Evolutionary conservation across 35 echinoderm and acorn worm genomes (phyloP), one percentile per base, ranked within the genome.

Genomic region (Hemicentrotus pulcherrimus): DNA sequence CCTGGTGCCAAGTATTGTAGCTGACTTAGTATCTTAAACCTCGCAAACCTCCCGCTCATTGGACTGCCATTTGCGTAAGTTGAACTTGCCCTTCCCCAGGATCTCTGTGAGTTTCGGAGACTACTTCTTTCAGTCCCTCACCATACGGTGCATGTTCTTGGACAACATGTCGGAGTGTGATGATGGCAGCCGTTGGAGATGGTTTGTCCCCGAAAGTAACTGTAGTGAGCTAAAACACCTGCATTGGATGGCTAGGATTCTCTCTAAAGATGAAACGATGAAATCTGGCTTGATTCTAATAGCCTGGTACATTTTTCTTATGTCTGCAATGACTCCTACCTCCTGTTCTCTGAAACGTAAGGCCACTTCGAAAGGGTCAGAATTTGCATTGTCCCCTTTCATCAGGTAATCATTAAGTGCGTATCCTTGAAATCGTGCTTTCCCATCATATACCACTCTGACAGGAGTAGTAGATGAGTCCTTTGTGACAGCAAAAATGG

Each of bases 401-500:
- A 31, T 2, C 12, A 93, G 91, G 47, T 93, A 93, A 5, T 52
- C 24, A 48, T 93, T 93, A 4, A 93, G 91, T 6, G 91, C 5
- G 22, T 93, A 41, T 4, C 91, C 41, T 31, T 93, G 91, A 19
- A 93, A 93, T 15, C 91, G 5, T 45, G 91, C 91, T 31, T 93
- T 93, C 16, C 8, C 46, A 48, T 93, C 91, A 47, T 93, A 93
- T 8, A 93, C 91, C 32, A 93, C 91, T 59, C 91, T 5, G 1
- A 93, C 32, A 11, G 47, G 91, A 16, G 91, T 93, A 2, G 47
- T 48, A 19, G 6, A 10, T 1, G 41, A 93, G n/a, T 98, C 97
- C 92, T 98, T 98, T 46, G 32, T 95, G 8, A 96, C 96, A 47
- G 97, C 96, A n/a, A 87, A 98, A 98, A 32, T 98, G 97, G 30